Percentiles rank a stretch among this genome's conserved stretches.
These are phyloP conservation scores for Tenthredo scrophulariae DNA, from an alignment of 2,888 invertebrate genomes.

Conservation along the genomic window DNA sequence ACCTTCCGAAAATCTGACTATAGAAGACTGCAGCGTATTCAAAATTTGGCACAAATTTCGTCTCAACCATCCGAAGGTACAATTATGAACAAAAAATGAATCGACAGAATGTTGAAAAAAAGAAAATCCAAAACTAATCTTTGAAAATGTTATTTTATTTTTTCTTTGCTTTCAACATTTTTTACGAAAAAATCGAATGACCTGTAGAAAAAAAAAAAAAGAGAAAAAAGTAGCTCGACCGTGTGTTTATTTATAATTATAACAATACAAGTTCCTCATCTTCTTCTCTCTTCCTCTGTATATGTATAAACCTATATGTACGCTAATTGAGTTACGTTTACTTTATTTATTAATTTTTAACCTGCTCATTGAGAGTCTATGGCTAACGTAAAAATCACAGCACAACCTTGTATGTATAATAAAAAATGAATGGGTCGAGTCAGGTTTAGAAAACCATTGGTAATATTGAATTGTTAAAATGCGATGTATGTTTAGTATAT, in stretches of 20 bases:
- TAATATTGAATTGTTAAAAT: not conserved
- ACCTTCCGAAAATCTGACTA: not conserved
- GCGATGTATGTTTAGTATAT: not conserved
- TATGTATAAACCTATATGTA: not conserved
- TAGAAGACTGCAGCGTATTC: not conserved
- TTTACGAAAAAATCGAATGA: not conserved
- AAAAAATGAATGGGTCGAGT: slow-evolving; percentile 7
- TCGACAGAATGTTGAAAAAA: not conserved
- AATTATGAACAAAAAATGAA: not conserved
- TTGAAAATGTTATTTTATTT: not conserved
- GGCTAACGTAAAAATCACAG: not conserved
- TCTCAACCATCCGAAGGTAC: not conserved
- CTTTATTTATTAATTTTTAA: not conserved
- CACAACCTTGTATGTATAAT: not conserved
- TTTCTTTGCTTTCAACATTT: not conserved
- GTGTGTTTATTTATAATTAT: not conserved
- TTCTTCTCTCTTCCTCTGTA: not conserved
- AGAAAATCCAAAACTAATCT: not conserved
- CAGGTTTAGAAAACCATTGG: not conserved
- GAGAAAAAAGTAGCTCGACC: not conserved
- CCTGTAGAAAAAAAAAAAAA: not conserved
- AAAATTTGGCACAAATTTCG: slow-evolving; percentile 17
- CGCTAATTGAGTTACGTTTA: not conserved
- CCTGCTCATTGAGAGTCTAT: not conserved
- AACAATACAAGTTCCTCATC: not conserved